phyloP scores from a whole-genome alignment of 2,113 vertebrate genomes.

The Conger conger region DNA sequence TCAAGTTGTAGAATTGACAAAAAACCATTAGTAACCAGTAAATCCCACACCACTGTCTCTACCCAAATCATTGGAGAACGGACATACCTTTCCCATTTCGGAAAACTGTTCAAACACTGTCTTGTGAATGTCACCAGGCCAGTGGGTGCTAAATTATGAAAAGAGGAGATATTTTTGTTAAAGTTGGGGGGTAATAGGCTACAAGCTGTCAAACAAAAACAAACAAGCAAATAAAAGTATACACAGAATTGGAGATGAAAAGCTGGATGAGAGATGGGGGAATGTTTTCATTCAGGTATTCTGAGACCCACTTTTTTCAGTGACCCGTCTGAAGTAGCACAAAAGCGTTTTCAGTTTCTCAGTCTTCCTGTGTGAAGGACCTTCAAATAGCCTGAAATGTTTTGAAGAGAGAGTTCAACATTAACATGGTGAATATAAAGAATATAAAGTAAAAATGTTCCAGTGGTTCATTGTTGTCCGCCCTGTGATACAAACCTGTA shows the following conservation, averaged over 20 bases:
- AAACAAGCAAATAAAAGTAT: neutral
- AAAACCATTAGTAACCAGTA: too few species aligned
- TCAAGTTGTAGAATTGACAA: too few species aligned
- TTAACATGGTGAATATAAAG: neutral
- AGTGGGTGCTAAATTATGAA: conserved; percentile 71
- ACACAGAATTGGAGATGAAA: neutral
- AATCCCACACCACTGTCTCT: too few species aligned
- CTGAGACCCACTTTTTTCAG: conserved; percentile 80
- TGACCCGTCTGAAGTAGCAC: conserved; percentile 89
- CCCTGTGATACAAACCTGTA: too few species aligned
- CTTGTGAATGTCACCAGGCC: conserved; percentile 93
- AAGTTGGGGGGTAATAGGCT: neutral
- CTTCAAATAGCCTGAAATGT: conserved; percentile 84
- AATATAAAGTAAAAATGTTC: too few species aligned
- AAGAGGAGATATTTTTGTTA: neutral
- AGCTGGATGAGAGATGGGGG: neutral
- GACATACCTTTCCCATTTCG: conserved; percentile 83
- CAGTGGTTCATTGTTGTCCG: too few species aligned
- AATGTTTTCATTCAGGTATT: neutral
- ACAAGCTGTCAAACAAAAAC: neutral
- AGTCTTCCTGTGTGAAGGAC: conserved; percentile 78
- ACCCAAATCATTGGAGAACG: neutral
- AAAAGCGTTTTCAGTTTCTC: conserved; percentile 94
- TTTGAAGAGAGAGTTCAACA: neutral
- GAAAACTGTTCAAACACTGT: conserved; percentile 78